A percentile compares a stretch with the other conserved stretches of the same genome.
Evolutionary conservation across 2,113 vertebrate genomes (phyloP).

Genomic region (Oenanthe oenanthe): DNA sequence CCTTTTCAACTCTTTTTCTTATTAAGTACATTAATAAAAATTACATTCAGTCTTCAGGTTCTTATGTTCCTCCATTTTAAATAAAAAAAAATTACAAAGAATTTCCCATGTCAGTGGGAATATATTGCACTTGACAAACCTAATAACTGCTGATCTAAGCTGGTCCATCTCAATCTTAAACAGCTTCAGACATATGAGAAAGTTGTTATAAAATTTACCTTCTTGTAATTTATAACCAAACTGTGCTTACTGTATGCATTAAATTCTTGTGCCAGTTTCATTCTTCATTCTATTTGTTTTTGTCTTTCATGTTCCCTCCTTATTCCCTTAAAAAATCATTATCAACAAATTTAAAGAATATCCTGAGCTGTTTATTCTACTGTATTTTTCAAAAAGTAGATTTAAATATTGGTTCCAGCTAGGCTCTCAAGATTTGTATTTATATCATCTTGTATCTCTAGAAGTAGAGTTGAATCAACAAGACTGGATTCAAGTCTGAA

Average conservation of each 20-base stretch:
- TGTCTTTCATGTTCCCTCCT: not conserved
- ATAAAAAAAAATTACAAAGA: not conserved
- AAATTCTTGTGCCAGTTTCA: not conserved
- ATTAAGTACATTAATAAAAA: not conserved
- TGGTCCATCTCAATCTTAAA: not conserved
- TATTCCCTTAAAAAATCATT: not conserved
- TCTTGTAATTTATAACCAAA: not conserved
- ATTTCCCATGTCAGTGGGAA: not conserved
- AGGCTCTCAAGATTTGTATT: not conserved
- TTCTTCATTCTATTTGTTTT: not conserved
- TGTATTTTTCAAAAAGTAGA: not conserved
- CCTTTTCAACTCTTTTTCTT: not conserved
- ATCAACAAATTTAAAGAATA: not conserved
- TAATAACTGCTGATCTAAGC: not conserved
- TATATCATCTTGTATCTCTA: not conserved
- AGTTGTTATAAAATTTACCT: not conserved
- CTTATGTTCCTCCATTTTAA: not conserved
- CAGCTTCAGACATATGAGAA: not conserved
- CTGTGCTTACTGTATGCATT: not conserved
- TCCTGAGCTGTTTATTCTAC: not conserved
- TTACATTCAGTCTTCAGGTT: not conserved
- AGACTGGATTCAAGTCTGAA: not conserved
- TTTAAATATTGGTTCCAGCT: not conserved
- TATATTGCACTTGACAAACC: not conserved
- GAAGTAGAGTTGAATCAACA: not conserved